These are phyloP conservation scores for Ptychadena robeensis DNA, from an alignment of 2,797 vertebrate species.

Conservation along the genomic window DNA sequence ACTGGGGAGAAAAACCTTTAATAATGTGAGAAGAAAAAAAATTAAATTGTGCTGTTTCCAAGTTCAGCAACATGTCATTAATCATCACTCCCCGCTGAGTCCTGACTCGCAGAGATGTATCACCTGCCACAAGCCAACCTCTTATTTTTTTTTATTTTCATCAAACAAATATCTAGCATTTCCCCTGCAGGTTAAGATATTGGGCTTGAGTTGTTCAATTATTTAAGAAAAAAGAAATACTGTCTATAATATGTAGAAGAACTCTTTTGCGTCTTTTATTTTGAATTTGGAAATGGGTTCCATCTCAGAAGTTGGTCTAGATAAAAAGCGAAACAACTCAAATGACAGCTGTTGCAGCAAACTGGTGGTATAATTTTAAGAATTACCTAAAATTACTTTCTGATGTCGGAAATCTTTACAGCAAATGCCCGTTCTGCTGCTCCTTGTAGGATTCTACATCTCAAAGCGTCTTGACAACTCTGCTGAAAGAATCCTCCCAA, in stretches of 20 bases:
- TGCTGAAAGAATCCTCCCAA: too few relatives aligned
- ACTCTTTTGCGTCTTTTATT: background rate
- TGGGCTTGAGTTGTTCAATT: constrained; percentile 25
- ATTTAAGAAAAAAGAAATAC: constrained; percentile 9
- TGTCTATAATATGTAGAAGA: background rate
- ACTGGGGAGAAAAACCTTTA: constrained; percentile 43
- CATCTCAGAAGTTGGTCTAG: background rate
- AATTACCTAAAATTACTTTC: too few relatives aligned
- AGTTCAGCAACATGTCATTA: constrained; percentile 41
- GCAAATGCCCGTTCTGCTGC: too few relatives aligned
- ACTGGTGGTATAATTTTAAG: too few relatives aligned
- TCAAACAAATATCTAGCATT: constrained; percentile 43
- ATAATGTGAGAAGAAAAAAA: constrained; percentile 49
- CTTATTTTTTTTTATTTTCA: constrained; percentile 6
- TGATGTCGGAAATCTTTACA: too few relatives aligned
- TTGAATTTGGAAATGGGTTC: background rate
- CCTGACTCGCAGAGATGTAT: constrained; percentile 47
- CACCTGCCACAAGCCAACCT: constrained; percentile 44
- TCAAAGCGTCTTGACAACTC: too few relatives aligned
- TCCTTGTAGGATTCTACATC: too few relatives aligned
- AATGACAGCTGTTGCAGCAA: too few relatives aligned
- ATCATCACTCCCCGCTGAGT: constrained; percentile 45
- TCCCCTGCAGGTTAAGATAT: constrained; percentile 18
- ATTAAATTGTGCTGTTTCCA: constrained; percentile 53
- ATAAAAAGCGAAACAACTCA: background rate